Evolutionary conservation across 2,797 vertebrate genomes (phyloP).

Genomic region (Sebastes miniatus): DNA sequence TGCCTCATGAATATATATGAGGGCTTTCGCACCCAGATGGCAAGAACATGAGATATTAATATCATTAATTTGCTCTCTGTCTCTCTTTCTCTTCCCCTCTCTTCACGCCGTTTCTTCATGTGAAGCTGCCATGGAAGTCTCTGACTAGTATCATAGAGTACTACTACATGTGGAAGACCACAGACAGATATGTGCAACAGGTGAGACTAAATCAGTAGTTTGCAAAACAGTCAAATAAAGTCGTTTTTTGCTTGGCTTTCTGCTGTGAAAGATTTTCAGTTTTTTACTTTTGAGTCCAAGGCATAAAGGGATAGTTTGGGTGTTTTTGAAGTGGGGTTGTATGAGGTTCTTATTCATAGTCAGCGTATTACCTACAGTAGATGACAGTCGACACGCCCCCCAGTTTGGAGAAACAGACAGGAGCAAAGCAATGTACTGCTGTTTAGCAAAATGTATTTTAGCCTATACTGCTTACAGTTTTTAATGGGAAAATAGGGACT

Average conservation of each 20-base stretch:
- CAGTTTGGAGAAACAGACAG: too few species aligned
- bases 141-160: constrained; percentile 99
- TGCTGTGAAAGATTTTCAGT: neutral
- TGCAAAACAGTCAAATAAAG: neutral
- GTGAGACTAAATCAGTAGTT: constrained; percentile 70
- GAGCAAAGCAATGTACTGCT: too few species aligned
- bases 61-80: constrained; percentile 63
- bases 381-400: too few species aligned
- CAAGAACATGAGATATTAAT: constrained; percentile 74
- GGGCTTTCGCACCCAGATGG: constrained; percentile 60
- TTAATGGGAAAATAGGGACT: neutral
- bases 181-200: constrained; percentile 99
- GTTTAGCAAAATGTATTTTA: too few species aligned
- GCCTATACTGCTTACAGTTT: too few species aligned
- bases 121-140: constrained; percentile 97
- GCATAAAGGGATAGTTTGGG: neutral
- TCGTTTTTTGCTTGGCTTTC: neutral
- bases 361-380: too few species aligned
- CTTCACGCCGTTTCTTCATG: constrained; percentile 27
- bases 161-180: constrained; percentile 99
- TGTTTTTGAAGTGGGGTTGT: neutral
- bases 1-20: constrained; percentile 76
- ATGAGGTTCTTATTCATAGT: too few species aligned
- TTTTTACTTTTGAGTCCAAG: neutral
- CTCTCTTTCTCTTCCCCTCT: constrained; percentile 21